Percentiles rank a stretch among this genome's conserved stretches.
Conservation (phyloP, 2,797 vertebrate genomes). For the Scomberomorus guttatus region DNA sequence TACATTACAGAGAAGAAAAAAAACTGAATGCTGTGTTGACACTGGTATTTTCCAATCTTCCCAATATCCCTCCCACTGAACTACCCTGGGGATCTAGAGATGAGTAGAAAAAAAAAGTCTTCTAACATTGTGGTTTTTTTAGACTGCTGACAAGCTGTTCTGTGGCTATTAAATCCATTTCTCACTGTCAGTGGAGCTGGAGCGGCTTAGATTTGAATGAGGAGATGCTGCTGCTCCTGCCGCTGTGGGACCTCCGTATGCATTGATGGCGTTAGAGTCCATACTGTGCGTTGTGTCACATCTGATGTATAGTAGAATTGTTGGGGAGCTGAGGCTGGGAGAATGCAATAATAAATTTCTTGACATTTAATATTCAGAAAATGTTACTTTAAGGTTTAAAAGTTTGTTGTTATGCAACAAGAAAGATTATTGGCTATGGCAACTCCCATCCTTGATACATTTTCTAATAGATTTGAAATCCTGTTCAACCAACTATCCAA, state of each 20-base stretch:
- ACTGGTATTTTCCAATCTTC: constrained; percentile 70
- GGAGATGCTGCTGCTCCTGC: constrained; percentile 64
- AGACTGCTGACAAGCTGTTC: constrained; percentile 86
- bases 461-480: no score
- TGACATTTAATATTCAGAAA: neutral
- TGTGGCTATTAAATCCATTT: constrained; percentile 86
- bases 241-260: constrained; percentile 67
- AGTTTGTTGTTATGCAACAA: neutral
- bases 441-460: no score
- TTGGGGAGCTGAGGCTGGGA: neutral
- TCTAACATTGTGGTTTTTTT: constrained; percentile 74
- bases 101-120: constrained; percentile 64
- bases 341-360: constrained; percentile 7
- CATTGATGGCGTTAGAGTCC: constrained; percentile 47
- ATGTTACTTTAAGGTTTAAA: neutral
- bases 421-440: neutral
- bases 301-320: constrained; percentile 35
- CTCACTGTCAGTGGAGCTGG: constrained; percentile 82
- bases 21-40: constrained; percentile 60
- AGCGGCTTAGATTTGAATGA: constrained; percentile 79
- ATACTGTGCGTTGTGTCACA: constrained; percentile 46
- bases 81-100: constrained; percentile 66
- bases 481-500: no score
- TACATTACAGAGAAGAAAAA: constrained; percentile 28
- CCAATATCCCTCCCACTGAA: constrained; percentile 63